Evolutionary conservation across 2,888 invertebrate species (phyloP).

Genomic region (Caenorhabditis virilis): DNA sequence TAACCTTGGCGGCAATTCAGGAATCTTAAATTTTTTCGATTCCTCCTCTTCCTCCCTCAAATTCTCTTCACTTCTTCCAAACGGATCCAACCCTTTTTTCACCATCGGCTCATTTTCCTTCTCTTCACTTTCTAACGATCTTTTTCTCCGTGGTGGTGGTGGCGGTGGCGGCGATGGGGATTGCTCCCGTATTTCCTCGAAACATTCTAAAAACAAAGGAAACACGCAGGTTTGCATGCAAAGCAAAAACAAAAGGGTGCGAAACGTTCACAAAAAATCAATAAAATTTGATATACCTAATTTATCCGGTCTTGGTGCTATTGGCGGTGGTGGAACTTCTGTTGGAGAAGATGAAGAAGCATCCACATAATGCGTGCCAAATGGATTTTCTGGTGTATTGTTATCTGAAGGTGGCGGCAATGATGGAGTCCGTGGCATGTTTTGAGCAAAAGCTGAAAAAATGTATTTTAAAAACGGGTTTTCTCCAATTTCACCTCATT

Average conservation of each 20-base stretch:
- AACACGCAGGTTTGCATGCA: not conserved
- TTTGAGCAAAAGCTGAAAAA: not conserved
- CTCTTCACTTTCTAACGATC: not conserved
- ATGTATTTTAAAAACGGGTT: not conserved
- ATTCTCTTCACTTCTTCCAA: slow-evolving; percentile 1
- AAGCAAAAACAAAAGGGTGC: too few relatives aligned
- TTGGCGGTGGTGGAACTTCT: not conserved
- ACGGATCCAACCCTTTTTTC: not conserved
- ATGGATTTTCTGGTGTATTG: too few relatives aligned
- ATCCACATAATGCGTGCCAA: not conserved
- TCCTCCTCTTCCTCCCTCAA: not conserved
- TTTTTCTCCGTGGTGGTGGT: not conserved
- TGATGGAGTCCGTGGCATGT: not conserved
- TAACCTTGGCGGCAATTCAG: not conserved
- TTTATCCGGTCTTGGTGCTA: not conserved
- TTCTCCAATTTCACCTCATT: not conserved
- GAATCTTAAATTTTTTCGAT: slow-evolving; percentile 1
- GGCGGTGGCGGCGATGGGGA: not conserved
- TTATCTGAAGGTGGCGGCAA: too few relatives aligned
- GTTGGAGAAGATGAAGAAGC: not conserved
- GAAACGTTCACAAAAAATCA: too few relatives aligned
- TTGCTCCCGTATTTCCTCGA: too few relatives aligned
- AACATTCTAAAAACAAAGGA: too few relatives aligned
- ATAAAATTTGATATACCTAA: too few relatives aligned
- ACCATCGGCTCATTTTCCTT: not conserved